These are phyloP conservation scores for Notocelia uddmanniana DNA, from an alignment of 2,888 invertebrate genomes.

Conservation along the genomic window DNA sequence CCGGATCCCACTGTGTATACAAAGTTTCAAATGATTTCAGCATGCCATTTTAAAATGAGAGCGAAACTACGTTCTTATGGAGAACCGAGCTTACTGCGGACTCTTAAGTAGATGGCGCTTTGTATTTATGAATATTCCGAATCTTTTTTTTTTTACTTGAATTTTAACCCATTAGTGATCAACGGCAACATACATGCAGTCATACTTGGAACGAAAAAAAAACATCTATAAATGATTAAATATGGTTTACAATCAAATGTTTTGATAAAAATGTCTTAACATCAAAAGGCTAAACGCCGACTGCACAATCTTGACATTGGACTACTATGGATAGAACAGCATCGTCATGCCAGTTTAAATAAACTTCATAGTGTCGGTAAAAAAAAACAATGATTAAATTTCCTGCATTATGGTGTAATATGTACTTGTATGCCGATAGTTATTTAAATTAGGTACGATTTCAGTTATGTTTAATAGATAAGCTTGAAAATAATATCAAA, in stretches of 20 bases:
- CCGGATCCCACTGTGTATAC: too few relatives aligned
- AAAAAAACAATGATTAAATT: background rate
- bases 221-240: background rate
- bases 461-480: background rate
- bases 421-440: background rate
- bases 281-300: background rate
- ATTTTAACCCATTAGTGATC: background rate
- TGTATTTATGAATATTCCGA: too few relatives aligned
- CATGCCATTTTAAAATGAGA: too few relatives aligned
- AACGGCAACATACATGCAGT: background rate
- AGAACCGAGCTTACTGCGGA: too few relatives aligned
- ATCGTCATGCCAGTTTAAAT: background rate
- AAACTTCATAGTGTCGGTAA: background rate
- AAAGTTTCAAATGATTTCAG: too few relatives aligned
- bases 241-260: background rate
- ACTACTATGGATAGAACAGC: background rate
- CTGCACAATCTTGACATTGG: background rate
- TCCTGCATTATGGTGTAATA: background rate
- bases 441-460: background rate
- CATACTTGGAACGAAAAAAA: background rate
- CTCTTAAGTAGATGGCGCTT: too few relatives aligned
- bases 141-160: background rate
- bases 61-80: too few relatives aligned
- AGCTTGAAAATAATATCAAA: background rate
- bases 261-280: background rate